Evolutionary conservation across 2,888 invertebrate genomes (phyloP).

Genomic region (Auanema sp.): DNA sequence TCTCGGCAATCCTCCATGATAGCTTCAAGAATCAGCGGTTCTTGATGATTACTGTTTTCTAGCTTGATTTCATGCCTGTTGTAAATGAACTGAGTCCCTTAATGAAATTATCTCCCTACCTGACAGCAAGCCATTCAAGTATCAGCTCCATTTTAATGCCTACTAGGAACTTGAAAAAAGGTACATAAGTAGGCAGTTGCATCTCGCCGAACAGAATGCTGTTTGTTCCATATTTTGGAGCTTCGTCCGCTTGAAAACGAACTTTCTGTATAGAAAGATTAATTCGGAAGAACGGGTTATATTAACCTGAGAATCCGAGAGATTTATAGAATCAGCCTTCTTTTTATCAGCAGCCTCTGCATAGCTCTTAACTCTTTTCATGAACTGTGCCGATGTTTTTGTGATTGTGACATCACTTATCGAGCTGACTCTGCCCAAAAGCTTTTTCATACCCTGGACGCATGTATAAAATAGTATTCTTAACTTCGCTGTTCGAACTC

Average conservation of each 20-base stretch:
- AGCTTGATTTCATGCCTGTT: background rate
- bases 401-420: constrained; percentile 63
- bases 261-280: background rate
- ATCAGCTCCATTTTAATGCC: constrained; percentile 86
- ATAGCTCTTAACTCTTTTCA: constrained; percentile 38
- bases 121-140: constrained; percentile 75
- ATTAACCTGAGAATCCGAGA: background rate
- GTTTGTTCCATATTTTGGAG: constrained; percentile 5
- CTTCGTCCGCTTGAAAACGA: background rate
- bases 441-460: constrained; percentile 72
- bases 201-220: constrained; percentile 65
- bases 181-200: constrained; percentile 80
- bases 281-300: background rate
- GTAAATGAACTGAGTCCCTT: no score
- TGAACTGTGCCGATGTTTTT: constrained; percentile 48
- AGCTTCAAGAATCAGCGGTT: constrained; percentile 63
- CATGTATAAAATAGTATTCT: background rate
- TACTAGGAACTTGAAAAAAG: constrained; percentile 82
- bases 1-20: constrained; percentile 87
- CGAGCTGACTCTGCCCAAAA: constrained; percentile 77
- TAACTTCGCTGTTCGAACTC: background rate
- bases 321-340: constrained; percentile 3
- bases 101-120: constrained; percentile 14
- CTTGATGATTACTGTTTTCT: constrained; percentile 25
- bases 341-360: constrained; percentile 40